phyloP scores from a whole-genome alignment of 2,113 vertebrate species.

The Corydoras maculifer region DNA sequence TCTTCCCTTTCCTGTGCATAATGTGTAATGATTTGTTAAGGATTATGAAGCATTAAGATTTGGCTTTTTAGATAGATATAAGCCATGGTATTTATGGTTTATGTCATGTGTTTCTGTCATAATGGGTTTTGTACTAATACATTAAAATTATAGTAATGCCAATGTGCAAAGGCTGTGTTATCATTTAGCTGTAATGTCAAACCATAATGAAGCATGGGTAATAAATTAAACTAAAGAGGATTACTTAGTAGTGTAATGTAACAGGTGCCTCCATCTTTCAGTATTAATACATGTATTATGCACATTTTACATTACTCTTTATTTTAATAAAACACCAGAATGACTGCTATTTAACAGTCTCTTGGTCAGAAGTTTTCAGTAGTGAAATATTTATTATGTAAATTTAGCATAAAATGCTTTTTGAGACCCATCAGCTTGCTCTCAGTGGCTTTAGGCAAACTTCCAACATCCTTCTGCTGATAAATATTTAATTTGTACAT shows the following conservation, averaged over 20 bases:
- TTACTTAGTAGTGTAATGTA: not conserved
- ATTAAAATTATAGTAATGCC: too few relatives aligned
- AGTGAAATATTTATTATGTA: constrained; percentile 15
- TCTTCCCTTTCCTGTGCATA: too few relatives aligned
- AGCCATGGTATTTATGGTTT: too few relatives aligned
- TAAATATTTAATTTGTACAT: constrained; percentile 15
- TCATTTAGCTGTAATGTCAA: not conserved
- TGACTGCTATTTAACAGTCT: not conserved
- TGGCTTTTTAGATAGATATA: too few relatives aligned
- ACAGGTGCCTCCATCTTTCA: not conserved
- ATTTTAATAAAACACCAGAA: not conserved
- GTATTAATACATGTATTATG: not conserved
- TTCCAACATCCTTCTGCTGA: not conserved
- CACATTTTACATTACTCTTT: not conserved
- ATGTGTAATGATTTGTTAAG: too few relatives aligned
- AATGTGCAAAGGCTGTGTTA: too few relatives aligned
- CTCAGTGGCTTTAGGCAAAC: not conserved
- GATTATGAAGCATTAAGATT: too few relatives aligned
- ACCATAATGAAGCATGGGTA: not conserved
- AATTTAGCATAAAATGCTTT: not conserved
- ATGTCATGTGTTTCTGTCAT: too few relatives aligned
- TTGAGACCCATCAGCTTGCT: not conserved
- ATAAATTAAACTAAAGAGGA: not conserved
- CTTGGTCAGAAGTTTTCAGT: not conserved
- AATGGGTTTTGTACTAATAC: too few relatives aligned